Conservation (phyloP, 1,140 invertebrate genomes). For the Physella acuta region DNA sequence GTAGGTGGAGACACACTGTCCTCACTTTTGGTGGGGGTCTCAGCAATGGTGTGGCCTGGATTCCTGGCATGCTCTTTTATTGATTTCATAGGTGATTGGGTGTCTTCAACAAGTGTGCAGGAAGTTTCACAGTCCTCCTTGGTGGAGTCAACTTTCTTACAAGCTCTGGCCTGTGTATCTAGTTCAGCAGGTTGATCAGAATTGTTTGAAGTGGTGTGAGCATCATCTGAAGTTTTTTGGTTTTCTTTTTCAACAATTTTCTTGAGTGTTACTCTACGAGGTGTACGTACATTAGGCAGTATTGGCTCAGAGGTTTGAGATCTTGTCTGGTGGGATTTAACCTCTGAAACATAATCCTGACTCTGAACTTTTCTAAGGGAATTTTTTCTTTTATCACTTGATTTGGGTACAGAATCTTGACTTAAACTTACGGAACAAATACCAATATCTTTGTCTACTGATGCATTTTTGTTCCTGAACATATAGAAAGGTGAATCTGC, state of each 20-base stretch:
- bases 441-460: not conserved
- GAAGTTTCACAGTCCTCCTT: not conserved
- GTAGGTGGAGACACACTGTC: slow-evolving; percentile 5
- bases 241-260: slow-evolving; percentile 13
- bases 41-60: not conserved
- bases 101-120: slow-evolving; percentile 19
- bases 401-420: not conserved
- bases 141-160: not conserved
- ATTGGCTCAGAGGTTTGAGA: too few relatives aligned
- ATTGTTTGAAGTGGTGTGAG: not conserved
- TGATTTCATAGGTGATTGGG: slow-evolving; percentile 15
- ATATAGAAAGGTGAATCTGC: slow-evolving; percentile 10
- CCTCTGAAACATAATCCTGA: too few relatives aligned
- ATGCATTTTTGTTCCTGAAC: not conserved
- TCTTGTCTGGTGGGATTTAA: too few relatives aligned
- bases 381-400: not conserved
- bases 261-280: slow-evolving; percentile 17
- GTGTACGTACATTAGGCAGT: too few relatives aligned
- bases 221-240: not conserved
- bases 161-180: not conserved
- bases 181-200: too few relatives aligned
- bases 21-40: slow-evolving; percentile 17
- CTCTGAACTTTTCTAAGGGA: slow-evolving; percentile 19
- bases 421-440: too few relatives aligned
- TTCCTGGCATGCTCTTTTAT: not conserved